Evolutionary conservation across 2,888 invertebrate species (phyloP), one percentile per base, ranked within the genome.

Genomic region (Norana najaformis): DNA sequence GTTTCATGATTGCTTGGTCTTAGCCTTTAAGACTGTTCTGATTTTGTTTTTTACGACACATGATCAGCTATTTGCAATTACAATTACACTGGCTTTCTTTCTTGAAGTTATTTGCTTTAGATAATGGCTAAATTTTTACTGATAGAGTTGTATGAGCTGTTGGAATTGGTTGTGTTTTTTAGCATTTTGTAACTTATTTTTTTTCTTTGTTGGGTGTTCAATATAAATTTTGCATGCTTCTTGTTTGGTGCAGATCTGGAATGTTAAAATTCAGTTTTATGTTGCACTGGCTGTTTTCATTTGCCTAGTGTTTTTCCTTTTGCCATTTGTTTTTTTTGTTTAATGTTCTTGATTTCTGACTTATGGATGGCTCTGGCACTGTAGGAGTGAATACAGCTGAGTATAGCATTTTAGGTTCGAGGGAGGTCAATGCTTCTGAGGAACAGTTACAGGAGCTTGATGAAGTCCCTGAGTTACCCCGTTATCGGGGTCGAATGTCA

Each of bases 401-500:
- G 14, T 4, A 0, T 85, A 85, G 85, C 37, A 85, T 35, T 85
- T 35, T 85, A 36, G 23, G 85, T 85, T 85, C 85, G 85, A 85
- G 85, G 35, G 18, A 36, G 85, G 85, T 85, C 85, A 37, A 16
- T 16, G 35, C 85, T 18, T 36, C 85, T 37, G 85, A 85, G 37
- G 85, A 85, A 85, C 35, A 36, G 85, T 18, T 85, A 20, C 85
- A 85, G 85, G 85, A 85, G 85, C 35, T 36, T 85, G 85, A 85
- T 37, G 36, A 85, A 85, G 85, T 85, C 85, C 85, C 85, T 37
- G 85, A 85, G 35, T 37, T 85, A 23, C 85, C 85, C 85, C 20
- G 36, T 85, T 85, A 85, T 37, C 35, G 37, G 85, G 85, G 85
- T 85, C 85, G 85, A 35, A 85, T 85, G 85, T 85, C 85, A 14